Percentiles rank a stretch among this genome's conserved stretches.
These are phyloP conservation scores for Harlomillsia oculata DNA, from an alignment of 1,140 invertebrate species.

Conservation along the genomic window DNA sequence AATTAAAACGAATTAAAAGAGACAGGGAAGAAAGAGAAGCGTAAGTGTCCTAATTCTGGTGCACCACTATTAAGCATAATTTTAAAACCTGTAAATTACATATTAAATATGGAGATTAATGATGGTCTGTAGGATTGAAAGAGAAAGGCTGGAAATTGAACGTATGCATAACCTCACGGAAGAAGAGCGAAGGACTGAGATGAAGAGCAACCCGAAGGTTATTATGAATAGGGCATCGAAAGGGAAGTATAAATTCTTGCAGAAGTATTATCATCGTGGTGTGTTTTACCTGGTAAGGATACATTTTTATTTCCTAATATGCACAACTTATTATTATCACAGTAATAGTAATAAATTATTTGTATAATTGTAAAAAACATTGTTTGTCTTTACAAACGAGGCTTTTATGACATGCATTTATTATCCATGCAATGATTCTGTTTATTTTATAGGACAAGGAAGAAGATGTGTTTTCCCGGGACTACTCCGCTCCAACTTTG, in stretches of 20 bases:
- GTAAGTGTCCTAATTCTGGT: constrained; percentile 47
- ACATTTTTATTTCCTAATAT: neutral
- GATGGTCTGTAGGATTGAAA: constrained; percentile 51
- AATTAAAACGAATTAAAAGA: constrained; percentile 89
- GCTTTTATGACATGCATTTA: neutral
- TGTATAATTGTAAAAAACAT: neutral
- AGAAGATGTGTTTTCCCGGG: constrained; percentile 83
- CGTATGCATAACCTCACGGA: constrained; percentile 88
- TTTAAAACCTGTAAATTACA: neutral
- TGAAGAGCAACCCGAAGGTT: constrained; percentile 81
- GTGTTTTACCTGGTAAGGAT: constrained; percentile 76
- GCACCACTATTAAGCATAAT: neutral
- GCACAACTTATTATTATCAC: neutral
- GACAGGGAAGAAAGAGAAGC: constrained; percentile 89
- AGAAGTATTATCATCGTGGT: constrained; percentile 99
- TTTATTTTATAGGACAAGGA: constrained; percentile 62
- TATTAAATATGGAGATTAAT: constrained; percentile 2
- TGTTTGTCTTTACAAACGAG: neutral
- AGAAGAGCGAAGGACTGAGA: constrained; percentile 82
- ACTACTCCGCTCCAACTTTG: constrained; percentile 91
- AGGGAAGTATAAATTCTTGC: constrained; percentile 98
- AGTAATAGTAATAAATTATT: neutral
- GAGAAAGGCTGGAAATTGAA: constrained; percentile 84
- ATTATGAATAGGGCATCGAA: constrained; percentile 92
- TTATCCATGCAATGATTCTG: constrained; percentile 1